These are phyloP conservation scores for Chironex yamaguchii DNA, from an alignment of 30 jellyfish, hydroid and myxozoan genomes.

Conservation along the genomic window DNA sequence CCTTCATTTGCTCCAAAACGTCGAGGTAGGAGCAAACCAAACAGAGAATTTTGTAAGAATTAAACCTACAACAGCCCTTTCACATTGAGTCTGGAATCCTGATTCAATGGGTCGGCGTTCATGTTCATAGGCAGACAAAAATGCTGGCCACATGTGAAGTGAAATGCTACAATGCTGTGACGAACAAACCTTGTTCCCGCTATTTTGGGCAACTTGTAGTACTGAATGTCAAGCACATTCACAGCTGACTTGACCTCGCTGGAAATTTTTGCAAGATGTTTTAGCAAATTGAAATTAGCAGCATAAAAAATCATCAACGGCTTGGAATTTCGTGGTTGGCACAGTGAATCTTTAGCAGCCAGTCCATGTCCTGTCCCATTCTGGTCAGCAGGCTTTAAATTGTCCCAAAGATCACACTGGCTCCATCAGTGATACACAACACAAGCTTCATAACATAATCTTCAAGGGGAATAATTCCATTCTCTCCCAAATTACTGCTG, in stretches of 20 bases:
- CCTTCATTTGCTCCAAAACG: slow-evolving; percentile 7
- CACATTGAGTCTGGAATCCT: slow-evolving; percentile 9
- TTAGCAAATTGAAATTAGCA: slow-evolving; percentile 44
- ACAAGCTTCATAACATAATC: slow-evolving; percentile 60
- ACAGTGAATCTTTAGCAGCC: slow-evolving; percentile 80
- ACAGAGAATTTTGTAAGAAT: slow-evolving; percentile 7
- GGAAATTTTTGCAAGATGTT: slow-evolving; percentile 59
- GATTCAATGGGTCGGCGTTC: slow-evolving; percentile 31
- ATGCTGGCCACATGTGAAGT: slow-evolving; percentile 81
- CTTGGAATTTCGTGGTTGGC: slow-evolving; percentile 50
- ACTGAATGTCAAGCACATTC: slow-evolving; percentile 28
- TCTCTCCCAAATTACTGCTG: background rate
- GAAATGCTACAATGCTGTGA: slow-evolving; percentile 67
- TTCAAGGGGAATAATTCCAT: slow-evolving; percentile 5
- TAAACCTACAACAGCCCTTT: slow-evolving; percentile 37
- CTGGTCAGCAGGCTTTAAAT: slow-evolving; percentile 56
- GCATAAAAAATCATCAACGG: slow-evolving; percentile 65
- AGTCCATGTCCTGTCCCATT: slow-evolving; percentile 25
- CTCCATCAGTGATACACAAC: slow-evolving; percentile 72
- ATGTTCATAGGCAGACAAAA: slow-evolving; percentile 66
- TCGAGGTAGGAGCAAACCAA: slow-evolving; percentile 58
- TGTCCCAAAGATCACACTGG: slow-evolving; percentile 73
- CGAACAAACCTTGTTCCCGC: slow-evolving; percentile 81
- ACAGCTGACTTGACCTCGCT: slow-evolving; percentile 37
- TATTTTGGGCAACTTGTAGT: slow-evolving; percentile 46